Evolutionary conservation across 2,888 invertebrate species (phyloP).

Genomic region (Lasioglossum zephyrum): DNA sequence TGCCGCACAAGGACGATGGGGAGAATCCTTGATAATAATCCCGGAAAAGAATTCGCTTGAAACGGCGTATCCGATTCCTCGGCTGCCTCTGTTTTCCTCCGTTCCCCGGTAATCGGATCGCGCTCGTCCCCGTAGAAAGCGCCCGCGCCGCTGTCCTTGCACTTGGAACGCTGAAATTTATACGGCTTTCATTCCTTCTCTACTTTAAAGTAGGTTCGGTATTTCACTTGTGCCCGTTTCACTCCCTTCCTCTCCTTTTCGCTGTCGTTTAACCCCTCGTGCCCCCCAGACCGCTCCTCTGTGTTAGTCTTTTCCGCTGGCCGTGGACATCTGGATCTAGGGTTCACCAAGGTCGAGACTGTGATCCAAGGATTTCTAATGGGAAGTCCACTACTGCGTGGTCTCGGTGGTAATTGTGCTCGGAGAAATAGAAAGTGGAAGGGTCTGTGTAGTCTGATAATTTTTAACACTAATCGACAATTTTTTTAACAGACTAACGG

Average conservation of each 20-base stretch:
- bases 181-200: constrained; percentile 57
- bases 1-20: not conserved
- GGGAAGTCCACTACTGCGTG: not conserved
- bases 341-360: constrained; percentile 39
- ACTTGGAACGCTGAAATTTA: constrained; percentile 58
- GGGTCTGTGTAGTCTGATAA: not conserved
- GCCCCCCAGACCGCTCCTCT: not conserved
- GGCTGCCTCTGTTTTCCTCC: constrained; percentile 20
- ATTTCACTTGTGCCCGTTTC: constrained; percentile 54
- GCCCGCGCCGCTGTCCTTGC: constrained; percentile 54
- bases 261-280: constrained; percentile 13
- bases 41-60: constrained; percentile 34
- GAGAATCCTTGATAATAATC: constrained; percentile 36
- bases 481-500: no score
- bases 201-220: constrained; percentile 58
- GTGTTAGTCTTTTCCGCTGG: not conserved
- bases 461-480: no score
- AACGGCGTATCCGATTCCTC: constrained; percentile 16
- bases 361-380: not conserved
- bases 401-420: not conserved
- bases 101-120: constrained; percentile 45
- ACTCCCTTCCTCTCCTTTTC: constrained; percentile 13
- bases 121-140: constrained; percentile 51
- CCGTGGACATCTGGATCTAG: not conserved
- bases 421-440: not conserved